Evolutionary conservation across 2,113 vertebrate genomes (phyloP).

Genomic region (Trichomycterus rosablanca): DNA sequence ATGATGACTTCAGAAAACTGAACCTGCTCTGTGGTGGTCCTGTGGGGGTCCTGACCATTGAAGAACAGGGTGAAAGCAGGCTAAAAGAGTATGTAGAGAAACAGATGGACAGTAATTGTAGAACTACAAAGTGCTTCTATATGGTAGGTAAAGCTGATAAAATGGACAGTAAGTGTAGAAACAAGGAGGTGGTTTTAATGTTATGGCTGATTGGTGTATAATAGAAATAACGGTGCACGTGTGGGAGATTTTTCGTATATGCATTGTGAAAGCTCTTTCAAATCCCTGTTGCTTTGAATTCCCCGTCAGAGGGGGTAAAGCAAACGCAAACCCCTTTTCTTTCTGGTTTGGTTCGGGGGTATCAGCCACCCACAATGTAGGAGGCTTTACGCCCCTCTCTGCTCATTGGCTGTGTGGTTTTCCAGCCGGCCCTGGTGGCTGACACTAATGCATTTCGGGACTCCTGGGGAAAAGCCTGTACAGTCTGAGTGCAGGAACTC

Average conservation of each 20-base stretch:
- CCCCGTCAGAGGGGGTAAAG: slow-evolving; percentile 17
- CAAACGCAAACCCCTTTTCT: slow-evolving; percentile 32
- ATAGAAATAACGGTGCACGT: too few species aligned
- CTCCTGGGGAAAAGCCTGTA: slow-evolving; percentile 9
- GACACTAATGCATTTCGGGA: slow-evolving; percentile 21
- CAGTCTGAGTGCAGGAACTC: neutral
- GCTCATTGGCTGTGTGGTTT: slow-evolving; percentile 15
- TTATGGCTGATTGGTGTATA: too few species aligned
- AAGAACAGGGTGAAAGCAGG: too few species aligned
- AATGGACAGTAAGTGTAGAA: too few species aligned
- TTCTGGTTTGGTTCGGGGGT: slow-evolving; percentile 11
- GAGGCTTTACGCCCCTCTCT: neutral
- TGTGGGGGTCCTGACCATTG: too few species aligned
- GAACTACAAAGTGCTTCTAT: too few species aligned
- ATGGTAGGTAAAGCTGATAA: too few species aligned
- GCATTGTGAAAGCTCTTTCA: slow-evolving; percentile 16
- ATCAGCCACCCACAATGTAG: slow-evolving; percentile 26
- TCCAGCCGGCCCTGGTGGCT: neutral
- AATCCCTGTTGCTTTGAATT: slow-evolving; percentile 20
- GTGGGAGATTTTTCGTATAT: slow-evolving; percentile 1
- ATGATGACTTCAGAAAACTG: too few species aligned
- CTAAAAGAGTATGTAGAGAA: too few species aligned
- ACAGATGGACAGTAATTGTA: too few species aligned
- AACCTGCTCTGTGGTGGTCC: too few species aligned
- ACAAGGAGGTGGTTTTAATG: too few species aligned